These are phyloP conservation scores for Ophthalmolycus amberensis DNA, from an alignment of 2,113 vertebrate species.

Conservation along the genomic window DNA sequence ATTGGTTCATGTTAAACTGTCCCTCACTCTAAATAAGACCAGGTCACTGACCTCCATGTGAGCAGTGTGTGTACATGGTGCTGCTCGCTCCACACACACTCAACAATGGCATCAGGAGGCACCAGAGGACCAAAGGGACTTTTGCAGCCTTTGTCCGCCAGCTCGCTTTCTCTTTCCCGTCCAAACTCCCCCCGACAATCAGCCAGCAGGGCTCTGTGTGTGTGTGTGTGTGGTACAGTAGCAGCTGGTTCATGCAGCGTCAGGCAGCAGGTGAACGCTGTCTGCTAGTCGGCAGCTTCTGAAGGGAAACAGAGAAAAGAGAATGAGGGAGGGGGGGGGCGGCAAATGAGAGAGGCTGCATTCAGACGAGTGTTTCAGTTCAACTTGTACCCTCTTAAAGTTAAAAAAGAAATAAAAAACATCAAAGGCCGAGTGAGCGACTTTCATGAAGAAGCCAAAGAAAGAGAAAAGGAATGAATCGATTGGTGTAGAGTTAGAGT, in stretches of 20 bases:
- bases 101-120: conserved; percentile 55
- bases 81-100: conserved; percentile 11
- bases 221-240: conserved; percentile 62
- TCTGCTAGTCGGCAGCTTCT: conserved; percentile 70
- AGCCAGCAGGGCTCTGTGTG: conserved; percentile 54
- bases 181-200: conserved; percentile 69
- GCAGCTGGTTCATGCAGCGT: conserved; percentile 78
- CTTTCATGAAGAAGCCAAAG: conserved; percentile 15
- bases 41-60: not conserved
- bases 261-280: conserved; percentile 80
- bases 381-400: conserved; percentile 24
- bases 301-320: conserved; percentile 68
- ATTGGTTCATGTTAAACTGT: conserved; percentile 6
- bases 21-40: not conserved
- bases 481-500: conserved; percentile 7
- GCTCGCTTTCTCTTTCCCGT: conserved; percentile 58
- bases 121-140: conserved; percentile 56
- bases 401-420: not conserved
- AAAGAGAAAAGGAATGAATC: not conserved
- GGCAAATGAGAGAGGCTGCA: conserved; percentile 33
- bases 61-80: not conserved
- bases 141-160: conserved; percentile 53
- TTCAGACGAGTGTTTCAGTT: conserved; percentile 33
- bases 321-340: conserved; percentile 8
- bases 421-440: conserved; percentile 15